Conservation (phyloP, 1,140 invertebrate species). For the Teleogryllus occipitalis region DNA sequence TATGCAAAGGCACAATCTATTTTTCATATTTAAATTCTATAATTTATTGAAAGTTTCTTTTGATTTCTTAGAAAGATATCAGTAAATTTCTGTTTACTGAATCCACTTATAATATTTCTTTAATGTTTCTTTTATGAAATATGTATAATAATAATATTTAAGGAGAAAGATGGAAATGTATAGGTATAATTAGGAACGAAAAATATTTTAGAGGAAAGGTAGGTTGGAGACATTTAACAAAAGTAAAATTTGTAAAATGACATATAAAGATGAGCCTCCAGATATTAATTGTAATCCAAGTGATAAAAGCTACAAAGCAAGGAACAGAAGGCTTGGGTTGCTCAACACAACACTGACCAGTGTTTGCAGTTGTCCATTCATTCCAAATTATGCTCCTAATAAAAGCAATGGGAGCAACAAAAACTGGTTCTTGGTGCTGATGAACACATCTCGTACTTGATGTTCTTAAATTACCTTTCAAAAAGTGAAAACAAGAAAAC, state of each 20-base stretch:
- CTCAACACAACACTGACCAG: conserved; percentile 3
- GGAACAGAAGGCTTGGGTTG: neutral
- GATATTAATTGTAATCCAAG: neutral
- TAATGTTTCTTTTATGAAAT: neutral
- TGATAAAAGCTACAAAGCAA: neutral
- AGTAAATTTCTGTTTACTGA: neutral
- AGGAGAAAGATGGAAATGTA: neutral
- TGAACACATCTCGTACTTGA: too few species aligned
- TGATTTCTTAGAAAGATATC: too few species aligned
- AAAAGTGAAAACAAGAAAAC: too few species aligned
- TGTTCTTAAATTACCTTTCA: too few species aligned
- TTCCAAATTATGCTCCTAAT: too few species aligned
- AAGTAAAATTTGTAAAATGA: neutral
- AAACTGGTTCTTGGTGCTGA: too few species aligned
- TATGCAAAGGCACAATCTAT: too few species aligned
- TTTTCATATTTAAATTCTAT: too few species aligned
- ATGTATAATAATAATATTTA: too few species aligned
- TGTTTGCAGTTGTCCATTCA: neutral
- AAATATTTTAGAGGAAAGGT: neutral
- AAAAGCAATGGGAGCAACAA: too few species aligned
- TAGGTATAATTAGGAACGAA: neutral
- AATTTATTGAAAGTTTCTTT: too few species aligned
- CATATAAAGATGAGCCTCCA: neutral
- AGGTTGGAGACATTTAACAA: neutral
- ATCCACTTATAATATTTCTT: neutral